Conservation (phyloP, 2,888 invertebrate genomes). For the Epirrhoe alternata region DNA sequence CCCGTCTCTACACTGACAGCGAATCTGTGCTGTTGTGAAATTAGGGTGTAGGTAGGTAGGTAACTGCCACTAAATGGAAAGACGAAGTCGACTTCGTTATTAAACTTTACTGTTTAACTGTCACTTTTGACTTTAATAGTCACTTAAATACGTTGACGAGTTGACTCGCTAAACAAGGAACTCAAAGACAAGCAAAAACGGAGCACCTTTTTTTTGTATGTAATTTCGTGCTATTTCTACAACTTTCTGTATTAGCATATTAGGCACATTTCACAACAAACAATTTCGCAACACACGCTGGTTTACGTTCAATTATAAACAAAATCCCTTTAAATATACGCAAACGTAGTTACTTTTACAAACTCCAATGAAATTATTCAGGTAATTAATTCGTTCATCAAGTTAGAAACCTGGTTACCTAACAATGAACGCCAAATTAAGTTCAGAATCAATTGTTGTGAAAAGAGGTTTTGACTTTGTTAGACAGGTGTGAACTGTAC, state of each 20-base stretch:
- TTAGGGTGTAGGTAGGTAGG: background rate
- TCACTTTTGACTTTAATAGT: conserved; percentile 63
- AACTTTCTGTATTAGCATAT: background rate
- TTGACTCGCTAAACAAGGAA: background rate
- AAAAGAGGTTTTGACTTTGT: conserved; percentile 45
- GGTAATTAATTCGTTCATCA: conserved; percentile 67
- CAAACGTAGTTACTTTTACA: conserved; percentile 59
- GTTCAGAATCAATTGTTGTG: conserved; percentile 46
- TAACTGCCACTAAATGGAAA: conserved; percentile 14
- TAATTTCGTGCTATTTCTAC: too few species aligned
- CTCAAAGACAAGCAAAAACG: background rate
- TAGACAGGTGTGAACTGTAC: background rate
- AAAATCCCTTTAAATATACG: conserved; percentile 23
- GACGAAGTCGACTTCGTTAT: conserved; percentile 48
- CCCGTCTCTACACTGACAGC: background rate
- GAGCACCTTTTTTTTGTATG: too few species aligned
- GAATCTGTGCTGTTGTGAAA: conserved; percentile 5
- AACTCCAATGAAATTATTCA: conserved; percentile 56
- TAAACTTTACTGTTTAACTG: conserved; percentile 65
- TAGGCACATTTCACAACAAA: background rate
- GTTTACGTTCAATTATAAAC: conserved; percentile 18
- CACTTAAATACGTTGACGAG: background rate
- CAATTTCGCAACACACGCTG: background rate
- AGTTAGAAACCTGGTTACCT: conserved; percentile 62
- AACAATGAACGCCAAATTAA: conserved; percentile 58